These are phyloP conservation scores for Steinernema feltiae DNA, from an alignment of 1,140 invertebrate genomes.

Conservation along the genomic window DNA sequence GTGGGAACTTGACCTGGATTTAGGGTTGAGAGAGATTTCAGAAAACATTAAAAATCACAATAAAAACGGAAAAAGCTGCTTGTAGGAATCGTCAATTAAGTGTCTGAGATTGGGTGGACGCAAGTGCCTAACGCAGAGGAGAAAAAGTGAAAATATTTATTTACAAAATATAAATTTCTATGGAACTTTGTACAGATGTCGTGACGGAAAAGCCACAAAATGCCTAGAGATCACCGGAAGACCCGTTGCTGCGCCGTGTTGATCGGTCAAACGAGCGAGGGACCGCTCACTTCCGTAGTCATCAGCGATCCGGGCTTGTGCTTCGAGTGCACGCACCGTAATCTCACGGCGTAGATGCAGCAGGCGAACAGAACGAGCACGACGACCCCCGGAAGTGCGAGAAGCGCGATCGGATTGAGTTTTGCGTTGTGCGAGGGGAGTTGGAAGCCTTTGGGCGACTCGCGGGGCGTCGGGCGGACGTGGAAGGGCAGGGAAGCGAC, in stretches of 20 bases:
- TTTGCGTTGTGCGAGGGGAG: not conserved
- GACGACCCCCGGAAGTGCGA: not conserved
- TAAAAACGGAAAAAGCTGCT: too few relatives aligned
- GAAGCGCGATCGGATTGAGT: not conserved
- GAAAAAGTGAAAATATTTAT: too few relatives aligned
- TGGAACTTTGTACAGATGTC: too few relatives aligned
- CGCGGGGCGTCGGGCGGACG: slow-evolving; percentile 8
- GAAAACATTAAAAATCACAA: too few relatives aligned
- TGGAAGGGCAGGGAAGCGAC: not conserved
- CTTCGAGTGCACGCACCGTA: not conserved
- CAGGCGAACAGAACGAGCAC: not conserved
- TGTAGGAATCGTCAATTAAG: too few relatives aligned
- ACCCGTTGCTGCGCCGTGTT: not conserved
- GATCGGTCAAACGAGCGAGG: not conserved
- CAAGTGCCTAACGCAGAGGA: too few relatives aligned
- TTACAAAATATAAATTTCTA: too few relatives aligned
- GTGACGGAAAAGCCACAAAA: too few relatives aligned
- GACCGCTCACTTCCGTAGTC: not conserved
- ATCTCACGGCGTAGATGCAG: not conserved
- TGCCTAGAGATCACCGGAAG: not conserved
- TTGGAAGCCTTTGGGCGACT: not conserved
- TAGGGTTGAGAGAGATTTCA: too few relatives aligned
- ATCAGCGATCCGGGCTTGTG: not conserved
- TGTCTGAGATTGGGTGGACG: too few relatives aligned
- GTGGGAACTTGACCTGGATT: not conserved